These are phyloP conservation scores for Dendrolimus kikuchii DNA, from an alignment of 1,140 invertebrate genomes.

Conservation along the genomic window DNA sequence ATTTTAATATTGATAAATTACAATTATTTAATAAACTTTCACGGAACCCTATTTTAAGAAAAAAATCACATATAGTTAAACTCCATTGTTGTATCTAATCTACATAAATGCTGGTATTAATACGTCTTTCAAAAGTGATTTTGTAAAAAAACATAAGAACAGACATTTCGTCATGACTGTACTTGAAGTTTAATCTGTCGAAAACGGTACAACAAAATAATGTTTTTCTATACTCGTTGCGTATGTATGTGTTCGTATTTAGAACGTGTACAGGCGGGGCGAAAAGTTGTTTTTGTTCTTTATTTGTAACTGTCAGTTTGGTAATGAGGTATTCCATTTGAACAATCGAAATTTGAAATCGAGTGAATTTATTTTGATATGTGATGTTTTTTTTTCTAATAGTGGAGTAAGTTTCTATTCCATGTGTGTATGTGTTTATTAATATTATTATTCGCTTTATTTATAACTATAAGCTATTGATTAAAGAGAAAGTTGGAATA, in stretches of 20 bases:
- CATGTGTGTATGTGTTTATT: too few relatives aligned
- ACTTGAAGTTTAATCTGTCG: slow-evolving; percentile 33
- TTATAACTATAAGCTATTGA: too few relatives aligned
- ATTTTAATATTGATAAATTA: neutral
- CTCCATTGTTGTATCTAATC: slow-evolving; percentile 62
- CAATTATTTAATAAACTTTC: neutral
- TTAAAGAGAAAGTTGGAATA: too few relatives aligned
- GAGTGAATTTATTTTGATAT: too few relatives aligned
- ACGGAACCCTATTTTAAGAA: slow-evolving; percentile 25
- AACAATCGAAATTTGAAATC: too few relatives aligned
- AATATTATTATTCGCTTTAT: too few relatives aligned
- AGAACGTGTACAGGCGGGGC: slow-evolving; percentile 11
- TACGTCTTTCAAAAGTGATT: slow-evolving; percentile 64
- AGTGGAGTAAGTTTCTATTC: too few relatives aligned
- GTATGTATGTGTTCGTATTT: slow-evolving; percentile 16
- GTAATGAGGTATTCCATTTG: too few relatives aligned
- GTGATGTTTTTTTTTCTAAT: too few relatives aligned
- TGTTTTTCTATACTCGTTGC: slow-evolving; percentile 50
- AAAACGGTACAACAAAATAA: slow-evolving; percentile 35
- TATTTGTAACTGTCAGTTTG: too few relatives aligned
- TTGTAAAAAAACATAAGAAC: slow-evolving; percentile 42
- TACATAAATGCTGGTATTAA: slow-evolving; percentile 70
- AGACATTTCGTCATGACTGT: slow-evolving; percentile 43
- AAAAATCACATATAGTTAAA: slow-evolving; percentile 57
- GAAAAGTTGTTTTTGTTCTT: slow-evolving; percentile 5